A percentile compares a stretch with the other conserved stretches of the same genome.
Conservation (phyloP, 2,113 vertebrate genomes). For the Australoheros scitulus region DNA sequence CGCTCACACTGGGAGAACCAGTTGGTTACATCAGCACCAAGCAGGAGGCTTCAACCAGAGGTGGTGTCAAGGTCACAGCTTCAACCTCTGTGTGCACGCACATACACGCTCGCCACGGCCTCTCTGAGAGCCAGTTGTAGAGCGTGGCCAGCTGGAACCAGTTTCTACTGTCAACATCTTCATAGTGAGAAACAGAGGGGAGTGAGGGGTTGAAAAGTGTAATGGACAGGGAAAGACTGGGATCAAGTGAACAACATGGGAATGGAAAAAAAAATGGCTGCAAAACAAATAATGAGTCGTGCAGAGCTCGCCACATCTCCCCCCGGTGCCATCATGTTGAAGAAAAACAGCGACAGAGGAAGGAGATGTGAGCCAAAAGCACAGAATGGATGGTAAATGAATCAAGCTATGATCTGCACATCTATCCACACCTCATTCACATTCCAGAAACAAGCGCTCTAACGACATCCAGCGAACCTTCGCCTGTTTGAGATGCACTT, state of each 20-base stretch:
- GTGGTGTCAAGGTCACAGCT: slow-evolving; percentile 19
- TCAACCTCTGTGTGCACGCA: slow-evolving; percentile 8
- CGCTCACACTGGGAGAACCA: background rate
- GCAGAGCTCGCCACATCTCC: slow-evolving; percentile 44
- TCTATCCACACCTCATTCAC: background rate
- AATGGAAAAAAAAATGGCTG: background rate
- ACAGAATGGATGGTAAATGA: slow-evolving; percentile 14
- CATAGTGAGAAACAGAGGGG: slow-evolving; percentile 25
- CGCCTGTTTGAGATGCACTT: background rate
- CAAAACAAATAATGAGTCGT: slow-evolving; percentile 46
- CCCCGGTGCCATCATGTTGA: slow-evolving; percentile 56
- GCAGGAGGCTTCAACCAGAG: slow-evolving; percentile 12
- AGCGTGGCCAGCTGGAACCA: slow-evolving; percentile 71
- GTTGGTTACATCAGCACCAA: background rate
- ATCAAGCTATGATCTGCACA: background rate
- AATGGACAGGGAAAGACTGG: slow-evolving; percentile 40
- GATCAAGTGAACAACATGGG: slow-evolving; percentile 1
- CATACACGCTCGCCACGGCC: background rate
- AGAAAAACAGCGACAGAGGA: slow-evolving; percentile 39
- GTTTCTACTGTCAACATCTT: slow-evolving; percentile 73
- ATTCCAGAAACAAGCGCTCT: background rate
- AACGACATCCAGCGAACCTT: background rate
- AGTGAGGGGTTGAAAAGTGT: slow-evolving; percentile 21
- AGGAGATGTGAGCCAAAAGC: slow-evolving; percentile 28
- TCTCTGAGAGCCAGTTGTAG: slow-evolving; percentile 35